A percentile compares a stretch with the other conserved stretches of the same genome.
Conservation (phyloP, 2,888 invertebrate genomes). For the Notocelia uddmanniana region DNA sequence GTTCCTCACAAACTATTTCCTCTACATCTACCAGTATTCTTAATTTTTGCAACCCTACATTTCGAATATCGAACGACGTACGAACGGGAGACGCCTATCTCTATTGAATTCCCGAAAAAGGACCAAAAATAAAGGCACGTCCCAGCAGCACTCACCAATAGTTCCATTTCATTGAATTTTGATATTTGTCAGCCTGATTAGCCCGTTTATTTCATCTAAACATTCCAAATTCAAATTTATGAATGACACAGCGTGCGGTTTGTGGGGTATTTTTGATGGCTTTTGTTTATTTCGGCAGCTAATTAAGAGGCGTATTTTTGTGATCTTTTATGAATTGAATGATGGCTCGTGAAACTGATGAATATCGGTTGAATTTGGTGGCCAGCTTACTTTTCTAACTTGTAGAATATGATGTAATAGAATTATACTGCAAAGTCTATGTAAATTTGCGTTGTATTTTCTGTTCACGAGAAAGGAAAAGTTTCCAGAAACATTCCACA, state of each 20-base stretch:
- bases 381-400: too few relatives aligned
- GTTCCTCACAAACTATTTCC: neutral
- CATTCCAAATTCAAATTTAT: constrained; percentile 63
- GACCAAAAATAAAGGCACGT: constrained; percentile 75
- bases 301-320: constrained; percentile 47
- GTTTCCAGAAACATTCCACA: neutral
- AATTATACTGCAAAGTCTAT: too few relatives aligned
- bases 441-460: too few relatives aligned
- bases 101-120: constrained; percentile 84
- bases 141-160: constrained; percentile 70
- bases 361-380: too few relatives aligned
- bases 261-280: constrained; percentile 61
- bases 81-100: constrained; percentile 79
- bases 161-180: constrained; percentile 76
- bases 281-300: constrained; percentile 55
- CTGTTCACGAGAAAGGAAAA: neutral
- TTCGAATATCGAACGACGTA: constrained; percentile 76
- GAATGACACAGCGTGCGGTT: constrained; percentile 79
- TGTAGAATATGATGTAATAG: too few relatives aligned
- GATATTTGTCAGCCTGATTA: constrained; percentile 84
- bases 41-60: constrained; percentile 66
- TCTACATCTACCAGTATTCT: neutral
- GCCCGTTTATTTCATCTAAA: constrained; percentile 64
- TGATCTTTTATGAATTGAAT: constrained; percentile 28
- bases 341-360: neutral